These are phyloP conservation scores for Poecilia wingei DNA, from an alignment of 2,797 vertebrate species.

Conservation along the genomic window DNA sequence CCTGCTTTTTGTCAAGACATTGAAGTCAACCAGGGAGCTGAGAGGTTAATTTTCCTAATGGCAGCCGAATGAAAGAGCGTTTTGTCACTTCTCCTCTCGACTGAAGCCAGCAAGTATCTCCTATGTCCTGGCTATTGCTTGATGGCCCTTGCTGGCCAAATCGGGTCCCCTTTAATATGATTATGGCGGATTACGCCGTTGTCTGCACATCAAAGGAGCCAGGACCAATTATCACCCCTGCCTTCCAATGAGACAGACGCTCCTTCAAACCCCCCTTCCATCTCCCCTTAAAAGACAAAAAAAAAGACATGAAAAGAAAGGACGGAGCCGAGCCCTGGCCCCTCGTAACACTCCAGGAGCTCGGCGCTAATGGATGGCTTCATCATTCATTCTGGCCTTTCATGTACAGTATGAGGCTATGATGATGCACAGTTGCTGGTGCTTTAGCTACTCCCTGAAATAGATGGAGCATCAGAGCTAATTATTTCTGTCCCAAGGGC, in stretches of 20 bases:
- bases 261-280: constrained; percentile 9
- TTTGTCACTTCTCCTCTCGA: constrained; percentile 31
- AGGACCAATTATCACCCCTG: constrained; percentile 80
- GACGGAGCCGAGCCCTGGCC: constrained; percentile 43
- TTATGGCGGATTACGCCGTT: constrained; percentile 76
- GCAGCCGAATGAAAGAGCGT: constrained; percentile 19
- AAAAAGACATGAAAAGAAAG: constrained; percentile 31
- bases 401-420: constrained; percentile 62
- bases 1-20: constrained; percentile 13
- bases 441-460: constrained; percentile 61
- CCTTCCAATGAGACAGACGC: constrained; percentile 68
- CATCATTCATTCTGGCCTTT: constrained; percentile 64
- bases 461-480: constrained; percentile 64
- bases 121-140: constrained; percentile 61
- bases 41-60: constrained; percentile 29
- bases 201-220: constrained; percentile 83
- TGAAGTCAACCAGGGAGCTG: constrained; percentile 3
- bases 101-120: constrained; percentile 41
- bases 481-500: constrained; percentile 66
- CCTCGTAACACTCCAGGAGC: constrained; percentile 51
- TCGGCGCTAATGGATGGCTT: constrained; percentile 59
- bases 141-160: constrained; percentile 55
- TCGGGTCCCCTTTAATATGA: constrained; percentile 79
- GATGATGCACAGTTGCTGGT: constrained; percentile 54
- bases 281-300: constrained; percentile 35